These are phyloP conservation scores for Calyptomena viridis DNA, from an alignment of 2,113 vertebrate genomes.

Conservation along the genomic window DNA sequence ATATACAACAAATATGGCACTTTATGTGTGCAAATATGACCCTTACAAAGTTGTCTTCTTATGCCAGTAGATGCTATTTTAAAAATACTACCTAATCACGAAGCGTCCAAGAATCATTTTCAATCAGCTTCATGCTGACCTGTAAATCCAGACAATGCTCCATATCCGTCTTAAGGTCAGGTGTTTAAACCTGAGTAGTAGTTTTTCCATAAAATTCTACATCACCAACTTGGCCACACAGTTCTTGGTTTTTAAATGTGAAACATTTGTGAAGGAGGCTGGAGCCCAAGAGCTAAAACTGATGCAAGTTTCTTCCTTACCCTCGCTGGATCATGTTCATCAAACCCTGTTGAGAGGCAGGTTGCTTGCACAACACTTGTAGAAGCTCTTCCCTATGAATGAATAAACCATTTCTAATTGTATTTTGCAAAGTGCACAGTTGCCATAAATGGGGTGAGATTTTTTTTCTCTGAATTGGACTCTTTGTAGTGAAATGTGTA, in stretches of 20 bases:
- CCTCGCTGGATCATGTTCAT: neutral
- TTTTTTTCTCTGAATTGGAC: constrained; percentile 63
- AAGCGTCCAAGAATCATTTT: neutral
- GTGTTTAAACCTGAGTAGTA: neutral
- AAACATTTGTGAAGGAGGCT: neutral
- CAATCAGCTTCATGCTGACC: neutral
- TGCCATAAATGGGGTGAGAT: constrained; percentile 64
- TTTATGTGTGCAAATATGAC: neutral
- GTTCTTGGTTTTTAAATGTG: neutral
- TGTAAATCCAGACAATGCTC: neutral
- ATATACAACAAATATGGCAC: neutral
- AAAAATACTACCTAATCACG: neutral
- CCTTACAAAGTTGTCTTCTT: neutral
- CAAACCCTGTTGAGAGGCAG: constrained; percentile 42
- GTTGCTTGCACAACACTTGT: constrained; percentile 50
- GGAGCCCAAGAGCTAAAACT: neutral
- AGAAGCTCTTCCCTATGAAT: constrained; percentile 62
- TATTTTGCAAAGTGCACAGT: constrained; percentile 70
- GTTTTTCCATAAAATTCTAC: neutral
- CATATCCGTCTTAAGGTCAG: neutral
- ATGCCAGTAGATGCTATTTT: neutral
- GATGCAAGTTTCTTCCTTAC: neutral
- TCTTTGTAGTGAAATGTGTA: constrained; percentile 73
- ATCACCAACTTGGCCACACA: neutral
- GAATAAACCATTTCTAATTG: constrained; percentile 72